phyloP scores from a whole-genome alignment of 2,888 invertebrate genomes.

The Meganola albula region DNA sequence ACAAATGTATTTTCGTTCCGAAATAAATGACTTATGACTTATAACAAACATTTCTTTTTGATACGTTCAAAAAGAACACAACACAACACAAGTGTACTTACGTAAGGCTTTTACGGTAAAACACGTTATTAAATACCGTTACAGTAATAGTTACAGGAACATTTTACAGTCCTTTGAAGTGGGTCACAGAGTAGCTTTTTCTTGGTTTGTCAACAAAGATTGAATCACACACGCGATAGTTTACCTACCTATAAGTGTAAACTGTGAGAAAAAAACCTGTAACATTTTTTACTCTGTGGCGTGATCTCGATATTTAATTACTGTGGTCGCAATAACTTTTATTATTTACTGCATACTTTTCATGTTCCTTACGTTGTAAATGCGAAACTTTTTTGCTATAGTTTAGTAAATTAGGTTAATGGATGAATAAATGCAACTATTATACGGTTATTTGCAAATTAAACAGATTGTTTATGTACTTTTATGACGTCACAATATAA shows the following conservation, averaged over 20 bases:
- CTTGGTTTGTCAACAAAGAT: constrained; percentile 28
- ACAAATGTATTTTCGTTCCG: no score
- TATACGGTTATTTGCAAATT: no score
- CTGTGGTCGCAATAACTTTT: constrained; percentile 7
- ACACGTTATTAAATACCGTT: constrained; percentile 5
- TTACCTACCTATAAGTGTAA: constrained; percentile 2
- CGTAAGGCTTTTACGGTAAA: constrained; percentile 5
- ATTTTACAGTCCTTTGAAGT: constrained; percentile 12
- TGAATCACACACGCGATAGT: constrained; percentile 24
- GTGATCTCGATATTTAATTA: constrained; percentile 20
- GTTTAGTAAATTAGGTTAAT: no score
- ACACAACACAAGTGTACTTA: background rate
- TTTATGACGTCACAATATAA: no score
- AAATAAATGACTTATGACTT: no score
- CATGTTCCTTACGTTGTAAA: constrained; percentile 4
- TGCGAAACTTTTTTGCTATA: background rate
- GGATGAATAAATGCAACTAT: no score
- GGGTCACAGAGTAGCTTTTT: constrained; percentile 13
- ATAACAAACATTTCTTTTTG: no score
- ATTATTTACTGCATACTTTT: constrained; percentile 16
- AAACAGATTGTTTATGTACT: no score
- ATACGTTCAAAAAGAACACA: background rate
- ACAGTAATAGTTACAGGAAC: constrained; percentile 7
- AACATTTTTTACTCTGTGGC: constrained; percentile 16
- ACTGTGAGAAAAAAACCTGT: constrained; percentile 13